Evolutionary conservation across 2,797 vertebrate genomes (phyloP).

Genomic region (Premnoplex brunnescens): DNA sequence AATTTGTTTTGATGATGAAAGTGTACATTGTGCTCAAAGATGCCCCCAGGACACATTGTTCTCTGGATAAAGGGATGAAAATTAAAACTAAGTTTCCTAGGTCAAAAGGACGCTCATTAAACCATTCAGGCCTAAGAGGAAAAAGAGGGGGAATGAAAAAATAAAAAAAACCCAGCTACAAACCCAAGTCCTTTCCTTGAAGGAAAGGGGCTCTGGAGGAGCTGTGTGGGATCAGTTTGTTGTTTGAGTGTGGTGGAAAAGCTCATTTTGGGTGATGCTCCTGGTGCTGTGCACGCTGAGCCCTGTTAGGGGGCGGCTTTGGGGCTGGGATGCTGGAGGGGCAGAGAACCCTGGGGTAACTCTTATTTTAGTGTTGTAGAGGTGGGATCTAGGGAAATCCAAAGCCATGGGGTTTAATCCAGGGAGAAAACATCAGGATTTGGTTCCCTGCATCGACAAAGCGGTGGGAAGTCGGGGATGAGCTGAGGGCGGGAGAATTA

Average conservation of each 20-base stretch:
- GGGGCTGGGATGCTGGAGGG: not conserved
- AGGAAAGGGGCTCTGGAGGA: not conserved
- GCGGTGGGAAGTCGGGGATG: not conserved
- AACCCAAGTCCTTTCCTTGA: not conserved
- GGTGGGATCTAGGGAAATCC: not conserved
- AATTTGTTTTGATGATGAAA: constrained; percentile 68
- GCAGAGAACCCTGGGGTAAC: not conserved
- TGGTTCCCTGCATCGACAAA: accelerated
- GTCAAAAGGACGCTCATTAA: constrained; percentile 57
- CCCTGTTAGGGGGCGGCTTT: not conserved
- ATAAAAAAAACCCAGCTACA: not conserved
- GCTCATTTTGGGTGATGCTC: not conserved
- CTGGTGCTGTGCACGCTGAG: accelerated
- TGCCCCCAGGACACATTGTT: constrained; percentile 70
- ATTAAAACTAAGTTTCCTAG: constrained; percentile 65
- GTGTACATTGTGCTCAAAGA: constrained; percentile 63
- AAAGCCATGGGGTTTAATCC: not conserved
- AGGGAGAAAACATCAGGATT: not conserved
- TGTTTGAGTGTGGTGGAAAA: not conserved
- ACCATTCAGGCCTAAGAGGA: not conserved
- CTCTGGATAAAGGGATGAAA: constrained; percentile 45
- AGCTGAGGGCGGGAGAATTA: not conserved
- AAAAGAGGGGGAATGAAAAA: not conserved
- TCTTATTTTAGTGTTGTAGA: not conserved
- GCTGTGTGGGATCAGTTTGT: not conserved